phyloP scores from a whole-genome alignment of 2,797 vertebrate species.

The Chloroceryle inda region DNA sequence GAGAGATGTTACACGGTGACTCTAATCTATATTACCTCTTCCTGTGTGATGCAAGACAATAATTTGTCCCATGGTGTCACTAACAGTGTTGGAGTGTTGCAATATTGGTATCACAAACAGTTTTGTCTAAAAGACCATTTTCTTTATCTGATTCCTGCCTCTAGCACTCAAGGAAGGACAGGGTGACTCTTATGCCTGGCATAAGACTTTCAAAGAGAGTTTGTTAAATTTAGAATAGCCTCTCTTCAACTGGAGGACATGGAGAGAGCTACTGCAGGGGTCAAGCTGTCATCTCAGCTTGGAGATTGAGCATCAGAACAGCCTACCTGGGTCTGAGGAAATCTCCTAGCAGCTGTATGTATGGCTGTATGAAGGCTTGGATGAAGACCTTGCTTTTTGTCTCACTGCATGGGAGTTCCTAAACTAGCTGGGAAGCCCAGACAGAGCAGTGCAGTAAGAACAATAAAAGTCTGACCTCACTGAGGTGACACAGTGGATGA shows the following conservation, averaged over 20 bases:
- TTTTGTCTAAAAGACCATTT: not conserved
- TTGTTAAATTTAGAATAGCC: not conserved
- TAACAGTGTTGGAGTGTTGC: not conserved
- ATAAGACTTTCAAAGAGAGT: not conserved
- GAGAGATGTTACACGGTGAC: not conserved
- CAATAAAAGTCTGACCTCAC: not conserved
- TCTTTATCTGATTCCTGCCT: not conserved
- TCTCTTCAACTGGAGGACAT: not conserved
- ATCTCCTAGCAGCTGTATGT: accelerated
- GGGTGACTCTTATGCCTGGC: not conserved
- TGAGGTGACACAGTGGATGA: not conserved
- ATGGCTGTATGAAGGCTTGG: not conserved
- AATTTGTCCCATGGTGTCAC: not conserved
- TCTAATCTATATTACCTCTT: not conserved
- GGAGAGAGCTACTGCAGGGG: not conserved
- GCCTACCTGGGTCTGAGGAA: not conserved
- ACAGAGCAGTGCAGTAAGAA: not conserved
- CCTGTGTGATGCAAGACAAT: not conserved
- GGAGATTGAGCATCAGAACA: not conserved
- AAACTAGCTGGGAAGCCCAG: not conserved
- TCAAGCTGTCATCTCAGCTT: not conserved
- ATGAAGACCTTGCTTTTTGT: not conserved
- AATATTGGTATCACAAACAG: not conserved
- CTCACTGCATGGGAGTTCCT: not conserved
- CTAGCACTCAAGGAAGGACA: not conserved